Evolutionary conservation across 2,888 invertebrate genomes (phyloP), one percentile per base, ranked within the genome.

Genomic region (Dasysyrphus albostriatus): DNA sequence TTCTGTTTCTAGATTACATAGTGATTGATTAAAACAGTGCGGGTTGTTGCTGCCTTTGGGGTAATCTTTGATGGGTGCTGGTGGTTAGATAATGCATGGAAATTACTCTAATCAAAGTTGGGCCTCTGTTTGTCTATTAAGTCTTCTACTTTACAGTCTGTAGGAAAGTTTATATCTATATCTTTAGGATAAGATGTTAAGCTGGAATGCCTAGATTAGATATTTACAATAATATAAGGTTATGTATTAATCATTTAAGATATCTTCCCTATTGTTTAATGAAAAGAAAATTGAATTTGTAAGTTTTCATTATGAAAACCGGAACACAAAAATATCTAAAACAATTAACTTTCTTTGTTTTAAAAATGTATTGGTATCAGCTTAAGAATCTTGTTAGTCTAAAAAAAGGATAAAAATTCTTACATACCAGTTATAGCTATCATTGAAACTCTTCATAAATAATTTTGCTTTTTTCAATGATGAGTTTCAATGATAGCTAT

Each of bases 1-100:
- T 51, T 54, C 39, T 54, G 51, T 69, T 51, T 54, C 39, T 54
- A 54, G 51, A 54, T 69, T 54, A 69, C 51, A 49, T 24, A n/a
- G 69, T 69, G 69, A 69, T 69, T 69, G 69, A 69, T 69, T 69
- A 37, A 54, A 69, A 69, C 39, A 29, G 37, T 24, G n/a, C 16
- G 34, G 29, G 16, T 34, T 39, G 39, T 49, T 67, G 24, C 24
- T 24, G 24, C n/a, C n/a, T n/a, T 24, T 24, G 24, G 24, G 65
- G 54, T 67, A 49, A 67, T 67, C 19, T 47, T 67, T 67, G 42
- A 49, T 67, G 49, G 65, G 32, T 67, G 19, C n/a, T 34, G 7
- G 47, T 67, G 65, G 65, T 67, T 49, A 49, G 65, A 34, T 67
- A 49, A 67, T 67, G 49, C 42, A 67, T 67, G 65, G 19, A 34